phyloP scores from a whole-genome alignment of 2,888 invertebrate species.

The Tipula helvola region DNA sequence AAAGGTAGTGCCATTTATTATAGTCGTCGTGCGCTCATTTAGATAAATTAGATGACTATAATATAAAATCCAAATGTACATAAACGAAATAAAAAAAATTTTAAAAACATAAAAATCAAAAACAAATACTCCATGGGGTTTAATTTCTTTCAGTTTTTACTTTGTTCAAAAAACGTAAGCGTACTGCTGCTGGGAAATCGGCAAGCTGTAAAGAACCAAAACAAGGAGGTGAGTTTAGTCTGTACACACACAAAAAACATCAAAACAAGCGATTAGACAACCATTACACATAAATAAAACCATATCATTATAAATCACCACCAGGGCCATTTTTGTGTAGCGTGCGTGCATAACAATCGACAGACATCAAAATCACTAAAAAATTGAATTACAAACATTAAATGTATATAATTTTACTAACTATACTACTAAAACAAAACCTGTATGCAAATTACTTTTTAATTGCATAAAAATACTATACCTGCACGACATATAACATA shows the following conservation, averaged over 20 bases:
- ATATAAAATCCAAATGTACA: neutral
- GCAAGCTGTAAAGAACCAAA: neutral
- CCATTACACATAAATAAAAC: neutral
- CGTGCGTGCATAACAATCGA: neutral
- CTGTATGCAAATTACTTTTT: neutral
- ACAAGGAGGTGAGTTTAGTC: neutral
- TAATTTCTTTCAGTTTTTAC: neutral
- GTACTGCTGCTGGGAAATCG: neutral
- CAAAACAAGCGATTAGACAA: neutral
- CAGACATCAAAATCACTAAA: neutral
- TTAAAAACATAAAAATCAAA: neutral
- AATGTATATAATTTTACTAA: neutral
- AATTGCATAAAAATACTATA: neutral
- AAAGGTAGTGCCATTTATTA: neutral
- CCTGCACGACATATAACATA: neutral
- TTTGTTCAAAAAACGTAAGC: neutral
- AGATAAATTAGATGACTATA: neutral
- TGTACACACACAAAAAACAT: neutral
- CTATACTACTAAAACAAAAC: neutral
- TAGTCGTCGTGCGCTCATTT: neutral
- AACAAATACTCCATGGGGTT: neutral
- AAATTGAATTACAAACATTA: neutral
- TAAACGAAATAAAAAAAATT: neutral
- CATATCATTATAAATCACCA: neutral
- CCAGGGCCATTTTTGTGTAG: neutral